Evolutionary conservation across 2,888 invertebrate genomes (phyloP), one percentile per base, ranked within the genome.

Genomic region (Morpho achilles): DNA sequence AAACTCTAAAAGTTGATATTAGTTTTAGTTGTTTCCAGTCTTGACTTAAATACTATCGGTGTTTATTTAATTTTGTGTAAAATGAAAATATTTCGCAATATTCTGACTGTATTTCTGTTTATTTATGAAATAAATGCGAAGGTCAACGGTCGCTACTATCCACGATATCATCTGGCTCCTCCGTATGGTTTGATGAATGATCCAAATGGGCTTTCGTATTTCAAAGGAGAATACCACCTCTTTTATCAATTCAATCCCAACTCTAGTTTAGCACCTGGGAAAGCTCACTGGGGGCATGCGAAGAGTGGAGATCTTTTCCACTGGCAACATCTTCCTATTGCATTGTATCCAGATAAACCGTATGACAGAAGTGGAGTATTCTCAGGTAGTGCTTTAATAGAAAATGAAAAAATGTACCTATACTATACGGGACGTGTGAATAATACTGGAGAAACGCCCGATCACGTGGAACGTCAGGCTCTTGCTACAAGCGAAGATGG

Each of bases 161-260:
- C 87, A 2, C 71, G 73, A 0, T 88, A 79, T 59, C 90, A 90
- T 54, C 63, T 84, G 32, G 75, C 79, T 4, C 85, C 87, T 0
- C 74, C 73, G 0, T 16, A 64, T 3, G 91, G 90, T 47, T 92
- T 92, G 92, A 88, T 91, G 77, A 92, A 92, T 67, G 92, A 92
- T 57, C 92, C 92, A 0, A 92, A 92, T 57, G 92, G 92, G 6
- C 86, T 92, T 61, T 77, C 86, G 54, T 62, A 73, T 46, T 87
- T 70, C 61, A 67, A 77, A 6, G 72, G 76, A 1, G 75, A 79
- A 22, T 92, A 86, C 62, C 92, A 92, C 63, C 67, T 91, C 4
- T 92, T 90, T 62, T 92, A 86, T 66, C 92, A 92, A 68, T 79
- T 82, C 65, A 87, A 92, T 61, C 92, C 92, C 0, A 52, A 77